Evolutionary conservation across 2,113 vertebrate species (phyloP).

Genomic region (Toxostoma redivivum): DNA sequence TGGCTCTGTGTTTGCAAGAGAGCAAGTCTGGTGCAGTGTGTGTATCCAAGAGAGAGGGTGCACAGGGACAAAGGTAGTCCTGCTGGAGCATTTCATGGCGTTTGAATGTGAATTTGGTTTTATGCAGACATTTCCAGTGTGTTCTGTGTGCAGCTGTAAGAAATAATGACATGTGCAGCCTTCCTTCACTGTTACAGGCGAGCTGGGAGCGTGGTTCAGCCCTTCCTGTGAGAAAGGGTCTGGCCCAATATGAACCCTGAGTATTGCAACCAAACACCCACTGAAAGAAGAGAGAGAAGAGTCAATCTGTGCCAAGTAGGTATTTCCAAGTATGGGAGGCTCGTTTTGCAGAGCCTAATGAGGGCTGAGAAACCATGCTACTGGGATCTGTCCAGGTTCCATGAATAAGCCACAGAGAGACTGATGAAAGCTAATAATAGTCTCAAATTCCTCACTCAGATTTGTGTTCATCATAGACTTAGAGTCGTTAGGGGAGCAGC

Average conservation of each 20-base stretch:
- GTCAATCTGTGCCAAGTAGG: neutral
- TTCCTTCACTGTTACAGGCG: neutral
- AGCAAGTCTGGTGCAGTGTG: neutral
- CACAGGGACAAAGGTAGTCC: neutral
- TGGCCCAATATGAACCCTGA: neutral
- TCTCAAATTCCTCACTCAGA: constrained; percentile 19
- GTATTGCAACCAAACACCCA: neutral
- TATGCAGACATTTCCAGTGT: neutral
- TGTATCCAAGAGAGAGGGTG: neutral
- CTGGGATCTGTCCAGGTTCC: constrained; percentile 16
- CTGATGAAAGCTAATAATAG: constrained; percentile 30
- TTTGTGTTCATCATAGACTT: neutral
- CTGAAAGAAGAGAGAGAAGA: neutral
- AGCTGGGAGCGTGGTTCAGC: neutral
- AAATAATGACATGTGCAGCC: neutral
- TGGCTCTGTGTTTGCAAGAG: neutral
- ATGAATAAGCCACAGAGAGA: neutral
- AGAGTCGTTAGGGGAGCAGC: neutral
- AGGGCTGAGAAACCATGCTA: neutral
- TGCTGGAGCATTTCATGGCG: neutral
- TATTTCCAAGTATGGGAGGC: neutral
- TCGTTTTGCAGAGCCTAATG: constrained; percentile 22
- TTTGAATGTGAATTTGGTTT: neutral
- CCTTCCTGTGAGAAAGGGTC: neutral
- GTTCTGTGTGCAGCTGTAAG: neutral